Percentiles rank a stretch among this genome's conserved stretches.
Evolutionary conservation across 2,113 vertebrate genomes (phyloP).

Genomic region (Danio rerio): DNA sequence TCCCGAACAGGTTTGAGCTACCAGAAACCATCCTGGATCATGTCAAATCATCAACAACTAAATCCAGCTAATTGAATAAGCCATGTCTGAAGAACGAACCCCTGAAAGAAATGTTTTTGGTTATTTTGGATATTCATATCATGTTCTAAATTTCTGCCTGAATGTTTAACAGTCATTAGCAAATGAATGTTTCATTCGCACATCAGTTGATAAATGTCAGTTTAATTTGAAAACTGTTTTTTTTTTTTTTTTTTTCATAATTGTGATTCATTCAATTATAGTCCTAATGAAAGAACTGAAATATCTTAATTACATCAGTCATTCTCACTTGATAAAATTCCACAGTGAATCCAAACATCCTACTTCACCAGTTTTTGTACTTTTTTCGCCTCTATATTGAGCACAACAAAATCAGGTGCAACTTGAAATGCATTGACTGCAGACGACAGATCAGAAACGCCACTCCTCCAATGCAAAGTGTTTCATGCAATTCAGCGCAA

Average conservation of each 20-base stretch:
- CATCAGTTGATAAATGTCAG: background rate
- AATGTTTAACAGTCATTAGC: too few species aligned
- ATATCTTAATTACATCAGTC: background rate
- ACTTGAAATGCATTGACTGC: background rate
- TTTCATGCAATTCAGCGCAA: slow-evolving; percentile 30
- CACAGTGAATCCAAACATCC: background rate
- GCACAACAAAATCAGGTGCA: background rate
- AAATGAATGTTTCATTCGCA: background rate
- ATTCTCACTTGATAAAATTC: background rate
- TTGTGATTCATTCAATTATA: background rate
- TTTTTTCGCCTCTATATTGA: background rate
- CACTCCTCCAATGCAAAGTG: background rate
- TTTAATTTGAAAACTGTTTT: slow-evolving; percentile 1
- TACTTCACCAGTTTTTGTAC: background rate
- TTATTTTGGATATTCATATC: too few species aligned
- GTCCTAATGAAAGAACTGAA: background rate
- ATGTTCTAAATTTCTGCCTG: too few species aligned
- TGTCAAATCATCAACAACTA: too few species aligned
- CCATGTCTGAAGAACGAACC: too few species aligned
- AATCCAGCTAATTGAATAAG: too few species aligned
- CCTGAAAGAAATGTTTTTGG: too few species aligned
- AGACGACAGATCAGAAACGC: background rate
- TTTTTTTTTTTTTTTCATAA: too few species aligned
- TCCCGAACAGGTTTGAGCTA: too few species aligned
- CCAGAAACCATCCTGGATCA: too few species aligned